Percentiles rank a stretch among this genome's conserved stretches.
These are phyloP conservation scores for Nezara viridula DNA, from an alignment of 2,888 invertebrate species.

Conservation along the genomic window DNA sequence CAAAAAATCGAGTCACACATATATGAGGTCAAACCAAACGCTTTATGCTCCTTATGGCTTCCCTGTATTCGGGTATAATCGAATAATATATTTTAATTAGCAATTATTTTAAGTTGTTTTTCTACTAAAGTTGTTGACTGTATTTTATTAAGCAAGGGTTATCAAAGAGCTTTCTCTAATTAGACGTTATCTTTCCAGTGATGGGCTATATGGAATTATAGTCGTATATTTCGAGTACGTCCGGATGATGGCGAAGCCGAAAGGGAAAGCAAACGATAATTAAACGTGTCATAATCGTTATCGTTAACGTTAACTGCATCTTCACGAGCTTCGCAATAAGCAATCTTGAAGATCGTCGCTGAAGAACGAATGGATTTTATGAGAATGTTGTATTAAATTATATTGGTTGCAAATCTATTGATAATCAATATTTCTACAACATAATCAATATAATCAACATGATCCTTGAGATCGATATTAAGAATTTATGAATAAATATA, in stretches of 20 bases:
- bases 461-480: too few species aligned
- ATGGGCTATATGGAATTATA: neutral
- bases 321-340: neutral
- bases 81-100: too few species aligned
- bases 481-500: too few species aligned
- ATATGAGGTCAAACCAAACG: too few species aligned
- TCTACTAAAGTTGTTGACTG: too few species aligned
- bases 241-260: neutral
- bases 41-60: too few species aligned
- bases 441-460: too few species aligned
- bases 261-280: conserved; percentile 10
- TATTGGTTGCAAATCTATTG: too few species aligned
- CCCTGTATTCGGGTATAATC: too few species aligned
- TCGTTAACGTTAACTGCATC: neutral
- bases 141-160: neutral
- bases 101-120: too few species aligned
- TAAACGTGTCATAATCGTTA: neutral
- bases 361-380: neutral
- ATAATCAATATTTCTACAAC: too few species aligned
- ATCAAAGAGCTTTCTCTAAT: neutral
- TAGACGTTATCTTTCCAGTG: neutral
- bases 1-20: too few species aligned
- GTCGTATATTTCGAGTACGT: neutral
- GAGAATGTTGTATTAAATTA: neutral
- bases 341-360: neutral